These are phyloP conservation scores for Agrochola lota DNA, from an alignment of 2,888 invertebrate genomes.

Conservation along the genomic window DNA sequence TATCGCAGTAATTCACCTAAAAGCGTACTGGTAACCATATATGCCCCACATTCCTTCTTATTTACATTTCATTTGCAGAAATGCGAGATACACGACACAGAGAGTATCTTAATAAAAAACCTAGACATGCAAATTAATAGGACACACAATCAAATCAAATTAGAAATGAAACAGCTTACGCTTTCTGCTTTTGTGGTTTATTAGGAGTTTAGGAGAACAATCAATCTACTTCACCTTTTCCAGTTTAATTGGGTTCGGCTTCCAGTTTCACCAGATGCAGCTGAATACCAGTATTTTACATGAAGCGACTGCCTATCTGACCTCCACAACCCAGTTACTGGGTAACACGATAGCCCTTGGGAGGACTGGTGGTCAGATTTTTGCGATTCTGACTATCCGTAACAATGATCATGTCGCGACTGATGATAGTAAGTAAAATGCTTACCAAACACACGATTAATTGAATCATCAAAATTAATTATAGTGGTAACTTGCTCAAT, in stretches of 20 bases:
- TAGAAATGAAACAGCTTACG: not conserved
- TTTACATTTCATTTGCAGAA: constrained; percentile 84
- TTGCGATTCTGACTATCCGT: not conserved
- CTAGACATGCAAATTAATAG: constrained; percentile 48
- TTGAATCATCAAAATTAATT: constrained; percentile 7
- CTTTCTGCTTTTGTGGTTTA: not conserved
- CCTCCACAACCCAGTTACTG: not conserved
- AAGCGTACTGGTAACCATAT: constrained; percentile 33
- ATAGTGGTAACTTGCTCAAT: not conserved
- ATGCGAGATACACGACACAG: constrained; percentile 67
- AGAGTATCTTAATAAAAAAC: constrained; percentile 35
- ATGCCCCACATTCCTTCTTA: constrained; percentile 76
- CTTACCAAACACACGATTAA: not conserved
- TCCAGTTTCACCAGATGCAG: not conserved
- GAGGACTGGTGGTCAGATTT: not conserved
- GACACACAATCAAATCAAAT: constrained; percentile 38
- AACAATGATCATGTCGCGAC: not conserved
- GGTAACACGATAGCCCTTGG: not conserved
- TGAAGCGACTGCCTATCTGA: not conserved
- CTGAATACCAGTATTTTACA: not conserved
- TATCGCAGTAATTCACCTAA: constrained; percentile 17
- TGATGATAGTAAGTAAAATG: not conserved
- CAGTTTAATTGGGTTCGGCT: no score
- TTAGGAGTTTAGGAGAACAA: not conserved
- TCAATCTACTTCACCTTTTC: not conserved